Conservation (phyloP, 2,888 invertebrate genomes). For the Drosophila kuntzei region DNA sequence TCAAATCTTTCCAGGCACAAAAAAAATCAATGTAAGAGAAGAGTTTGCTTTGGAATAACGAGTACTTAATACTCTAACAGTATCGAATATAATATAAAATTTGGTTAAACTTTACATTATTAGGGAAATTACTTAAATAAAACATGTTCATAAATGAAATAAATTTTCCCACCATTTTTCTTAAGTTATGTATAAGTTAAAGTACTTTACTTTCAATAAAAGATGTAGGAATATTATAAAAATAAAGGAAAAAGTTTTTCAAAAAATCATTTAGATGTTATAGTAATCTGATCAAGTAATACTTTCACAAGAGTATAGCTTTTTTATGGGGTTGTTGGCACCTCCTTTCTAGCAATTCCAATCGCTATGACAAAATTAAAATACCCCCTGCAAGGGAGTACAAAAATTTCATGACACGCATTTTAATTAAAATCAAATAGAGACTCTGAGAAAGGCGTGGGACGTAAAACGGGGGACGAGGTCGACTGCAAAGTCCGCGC, state of each 20-base stretch:
- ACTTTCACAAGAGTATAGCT: background rate
- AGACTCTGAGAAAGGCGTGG: slow-evolving; percentile 35
- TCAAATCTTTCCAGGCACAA: slow-evolving; percentile 58
- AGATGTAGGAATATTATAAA: background rate
- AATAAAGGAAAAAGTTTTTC: too few species aligned
- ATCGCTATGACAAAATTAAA: slow-evolving; percentile 4
- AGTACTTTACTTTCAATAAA: background rate
- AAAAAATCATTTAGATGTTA: too few species aligned
- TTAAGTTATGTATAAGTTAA: background rate
- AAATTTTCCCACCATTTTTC: too few species aligned
- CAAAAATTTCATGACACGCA: slow-evolving; percentile 74
- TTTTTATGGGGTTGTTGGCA: slow-evolving; percentile 1
- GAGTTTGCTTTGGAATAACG: background rate
- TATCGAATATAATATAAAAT: background rate
- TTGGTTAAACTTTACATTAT: background rate
- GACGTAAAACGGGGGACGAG: slow-evolving; percentile 3
- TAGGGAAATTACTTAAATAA: too few species aligned
- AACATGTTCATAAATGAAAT: too few species aligned
- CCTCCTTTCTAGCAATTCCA: background rate
- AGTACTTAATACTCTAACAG: slow-evolving; percentile 12
- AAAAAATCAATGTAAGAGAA: slow-evolving; percentile 14
- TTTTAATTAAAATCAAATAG: slow-evolving; percentile 80
- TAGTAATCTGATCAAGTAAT: background rate
- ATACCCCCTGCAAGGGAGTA: slow-evolving; percentile 4
- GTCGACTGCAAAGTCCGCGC: slow-evolving; percentile 45